Conservation (phyloP, 2,888 invertebrate species). For the Camptogramma bilineatum region DNA sequence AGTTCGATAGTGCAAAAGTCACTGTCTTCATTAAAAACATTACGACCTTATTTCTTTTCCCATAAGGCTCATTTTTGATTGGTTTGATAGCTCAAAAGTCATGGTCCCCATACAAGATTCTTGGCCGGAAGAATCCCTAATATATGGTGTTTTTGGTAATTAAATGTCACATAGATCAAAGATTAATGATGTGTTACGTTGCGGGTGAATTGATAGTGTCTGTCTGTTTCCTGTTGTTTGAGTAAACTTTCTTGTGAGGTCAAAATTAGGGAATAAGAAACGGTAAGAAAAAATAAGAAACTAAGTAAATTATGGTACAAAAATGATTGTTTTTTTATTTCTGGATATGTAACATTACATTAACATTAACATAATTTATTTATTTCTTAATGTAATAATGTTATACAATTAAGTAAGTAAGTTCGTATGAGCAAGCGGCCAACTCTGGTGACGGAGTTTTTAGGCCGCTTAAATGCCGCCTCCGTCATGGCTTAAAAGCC, state of each 20-base stretch:
- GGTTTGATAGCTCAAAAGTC: constrained; percentile 44
- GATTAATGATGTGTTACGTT: constrained; percentile 84
- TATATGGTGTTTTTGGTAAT: constrained; percentile 86
- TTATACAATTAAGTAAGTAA: too few species aligned
- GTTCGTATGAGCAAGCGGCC: too few species aligned
- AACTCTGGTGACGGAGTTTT: too few species aligned
- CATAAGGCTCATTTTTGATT: constrained; percentile 15
- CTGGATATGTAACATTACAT: too few species aligned
- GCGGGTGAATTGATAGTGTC: constrained; percentile 56
- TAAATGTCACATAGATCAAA: constrained; percentile 85
- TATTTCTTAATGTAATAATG: too few species aligned
- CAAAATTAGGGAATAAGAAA: background rate
- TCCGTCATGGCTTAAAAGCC: too few species aligned
- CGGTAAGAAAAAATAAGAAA: background rate
- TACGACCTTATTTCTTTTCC: constrained; percentile 14
- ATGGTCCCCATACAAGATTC: constrained; percentile 58
- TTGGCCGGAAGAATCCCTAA: constrained; percentile 79
- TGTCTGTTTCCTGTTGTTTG: constrained; percentile 47
- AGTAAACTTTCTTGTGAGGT: constrained; percentile 1
- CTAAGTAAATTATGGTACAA: background rate
- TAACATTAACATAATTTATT: too few species aligned
- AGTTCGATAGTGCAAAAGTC: constrained; percentile 43
- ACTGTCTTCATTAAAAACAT: constrained; percentile 52
- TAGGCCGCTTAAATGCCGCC: too few species aligned
- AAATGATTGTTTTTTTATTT: background rate